Conservation (phyloP, 37 sponge, comb jelly and placozoan species). For the Aplysina aerophoba region DNA sequence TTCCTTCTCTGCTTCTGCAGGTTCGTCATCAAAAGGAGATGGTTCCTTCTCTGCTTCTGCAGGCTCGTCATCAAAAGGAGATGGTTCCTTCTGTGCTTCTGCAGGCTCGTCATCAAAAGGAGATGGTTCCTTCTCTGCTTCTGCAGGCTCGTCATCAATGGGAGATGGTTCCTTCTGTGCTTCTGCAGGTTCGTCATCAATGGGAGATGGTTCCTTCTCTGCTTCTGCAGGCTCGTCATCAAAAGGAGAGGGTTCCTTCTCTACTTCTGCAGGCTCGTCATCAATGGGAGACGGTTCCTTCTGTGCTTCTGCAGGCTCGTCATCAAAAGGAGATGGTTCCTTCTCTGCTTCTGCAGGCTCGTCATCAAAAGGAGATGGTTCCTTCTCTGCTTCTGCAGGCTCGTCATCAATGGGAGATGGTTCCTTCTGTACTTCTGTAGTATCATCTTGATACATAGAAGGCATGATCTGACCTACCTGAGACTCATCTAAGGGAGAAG, state of each 20-base stretch:
- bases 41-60: background rate
- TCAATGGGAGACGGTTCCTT: slow-evolving; percentile 14
- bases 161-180: slow-evolving; percentile 1
- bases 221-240: background rate
- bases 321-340: slow-evolving; percentile 21
- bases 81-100: background rate
- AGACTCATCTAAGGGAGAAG: no score
- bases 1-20: background rate
- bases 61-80: background rate
- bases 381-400: background rate
- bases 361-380: background rate
- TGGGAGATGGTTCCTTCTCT: slow-evolving; percentile 6
- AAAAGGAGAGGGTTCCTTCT: slow-evolving; percentile 11
- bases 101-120: background rate
- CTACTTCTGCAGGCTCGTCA: no score
- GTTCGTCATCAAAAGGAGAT: background rate
- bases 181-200: background rate
- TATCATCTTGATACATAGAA: background rate
- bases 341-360: background rate
- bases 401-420: slow-evolving; percentile 7
- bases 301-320: background rate
- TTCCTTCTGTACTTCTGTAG: background rate
- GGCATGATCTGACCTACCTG: no score
- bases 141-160: background rate
- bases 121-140: background rate